Evolutionary conservation across 1,140 invertebrate genomes (phyloP), one percentile per base, ranked within the genome.

Genomic region (Apocrypta bakeri): DNA sequence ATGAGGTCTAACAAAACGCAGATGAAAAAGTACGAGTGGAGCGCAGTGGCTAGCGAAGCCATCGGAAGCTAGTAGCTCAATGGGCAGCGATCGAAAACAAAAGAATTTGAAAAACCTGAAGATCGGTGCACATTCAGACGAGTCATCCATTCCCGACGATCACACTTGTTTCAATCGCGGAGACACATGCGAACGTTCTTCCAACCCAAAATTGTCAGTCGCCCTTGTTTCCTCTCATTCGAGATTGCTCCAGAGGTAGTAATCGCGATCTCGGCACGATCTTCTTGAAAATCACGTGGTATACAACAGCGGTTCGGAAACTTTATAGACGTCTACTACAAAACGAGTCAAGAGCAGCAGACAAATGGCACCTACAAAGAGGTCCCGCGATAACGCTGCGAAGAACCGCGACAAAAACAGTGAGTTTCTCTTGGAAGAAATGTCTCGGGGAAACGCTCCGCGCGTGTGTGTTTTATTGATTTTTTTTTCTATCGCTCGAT

Each of bases 311-410:
- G n/a, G n/a, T n/a, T n/a, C 37, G 37, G 76, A 48, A 64, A 69
- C 1, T n/a, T 69, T 11, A 24, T 14, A 29, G n/a, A 37, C 27
- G 29, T 21, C 29, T 12, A n/a, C n/a, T 11, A 9, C 8, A 27
- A 9, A 72, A 9, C n/a, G 29, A 80, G 81, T n/a, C n/a, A n/a
- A n/a, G n/a, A 25, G 17, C 61, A 3, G 64, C 27, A 0, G 64
- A 87, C 83, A 86, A 87, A 87, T 76, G 61, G 69, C 61, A 24
- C 76, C 85, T 1, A 37, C n/a, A 11, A 84, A 73, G 25, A 33
- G 72, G 42, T 17, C 29, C 11, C 21, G 63, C 9, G 24, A 11
- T 1, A 37, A 37, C 9, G 8, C 73, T 21, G 27, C 9, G 7
- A 37, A 37, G 17, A 77, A 25, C 31, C 6, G 14, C 29, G 21